Conservation (phyloP, 1,140 invertebrate species). For the Scaptodrosophila lebanonensis region DNA sequence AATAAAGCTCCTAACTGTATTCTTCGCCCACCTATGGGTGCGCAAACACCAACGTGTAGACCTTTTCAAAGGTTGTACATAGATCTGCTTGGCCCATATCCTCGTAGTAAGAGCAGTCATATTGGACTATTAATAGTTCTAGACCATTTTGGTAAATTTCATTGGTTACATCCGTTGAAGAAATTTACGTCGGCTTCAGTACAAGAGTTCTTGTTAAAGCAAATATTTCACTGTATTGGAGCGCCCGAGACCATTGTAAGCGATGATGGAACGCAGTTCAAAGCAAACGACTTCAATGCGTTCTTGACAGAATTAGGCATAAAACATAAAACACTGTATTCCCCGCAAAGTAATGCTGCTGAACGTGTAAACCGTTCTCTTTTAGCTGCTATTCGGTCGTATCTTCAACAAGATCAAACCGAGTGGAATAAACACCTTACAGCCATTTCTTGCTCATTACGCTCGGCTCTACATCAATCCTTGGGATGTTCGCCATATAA, state of each 20-base stretch:
- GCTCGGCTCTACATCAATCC: not conserved
- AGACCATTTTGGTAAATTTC: conserved; percentile 16
- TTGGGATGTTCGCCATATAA: conserved; percentile 3
- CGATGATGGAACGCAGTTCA: conserved; percentile 15
- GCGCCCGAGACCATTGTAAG: conserved; percentile 17
- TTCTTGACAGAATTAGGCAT: conserved; percentile 5
- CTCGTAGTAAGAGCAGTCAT: conserved; percentile 1
- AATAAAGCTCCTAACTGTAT: conserved; percentile 6
- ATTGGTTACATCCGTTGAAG: too few relatives aligned
- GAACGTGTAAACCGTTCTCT: conserved; percentile 8
- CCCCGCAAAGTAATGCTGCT: too few relatives aligned
- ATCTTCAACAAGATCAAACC: not conserved
- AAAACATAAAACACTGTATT: conserved; percentile 5
- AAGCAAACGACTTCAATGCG: not conserved
- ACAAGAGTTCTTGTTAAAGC: not conserved
- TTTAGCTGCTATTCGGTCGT: conserved; percentile 10
- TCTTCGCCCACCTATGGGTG: conserved; percentile 8
- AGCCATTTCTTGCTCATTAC: conserved; percentile 2
- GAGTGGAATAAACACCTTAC: conserved; percentile 11
- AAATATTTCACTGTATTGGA: conserved; percentile 4
- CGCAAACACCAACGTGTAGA: not conserved
- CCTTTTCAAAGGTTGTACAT: conserved; percentile 10
- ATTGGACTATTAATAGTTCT: conserved; percentile 6
- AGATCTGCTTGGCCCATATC: conserved; percentile 18
- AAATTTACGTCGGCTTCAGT: not conserved